A percentile compares a stretch with the other conserved stretches of the same genome.
Evolutionary conservation across 1,140 invertebrate genomes (phyloP).

Genomic region (Panagrolaimus sp.): DNA sequence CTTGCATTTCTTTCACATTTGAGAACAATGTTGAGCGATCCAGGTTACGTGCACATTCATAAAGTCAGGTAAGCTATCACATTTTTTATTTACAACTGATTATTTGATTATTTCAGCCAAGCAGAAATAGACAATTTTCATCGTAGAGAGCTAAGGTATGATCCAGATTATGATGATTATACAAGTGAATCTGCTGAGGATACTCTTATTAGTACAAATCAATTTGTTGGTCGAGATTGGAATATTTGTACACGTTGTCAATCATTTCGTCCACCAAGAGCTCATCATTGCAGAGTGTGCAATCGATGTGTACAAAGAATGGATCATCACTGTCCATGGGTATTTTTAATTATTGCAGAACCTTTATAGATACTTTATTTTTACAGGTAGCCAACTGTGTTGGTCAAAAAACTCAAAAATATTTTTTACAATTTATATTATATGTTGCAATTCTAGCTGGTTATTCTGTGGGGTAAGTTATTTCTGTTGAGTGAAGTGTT

Average conservation of each 20-base stretch:
- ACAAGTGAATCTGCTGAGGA: constrained; percentile 24
- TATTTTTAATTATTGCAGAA: constrained; percentile 1
- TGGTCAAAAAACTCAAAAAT: constrained; percentile 85
- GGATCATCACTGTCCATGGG: constrained; percentile 14
- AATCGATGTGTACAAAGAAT: constrained; percentile 65
- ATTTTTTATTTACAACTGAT: not conserved
- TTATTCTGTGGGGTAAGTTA: constrained; percentile 45
- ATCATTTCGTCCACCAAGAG: constrained; percentile 74
- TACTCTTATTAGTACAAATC: not conserved
- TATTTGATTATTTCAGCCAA: not conserved
- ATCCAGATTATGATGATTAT: constrained; percentile 23
- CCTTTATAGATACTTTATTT: constrained; percentile 3
- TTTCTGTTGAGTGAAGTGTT: constrained; percentile 21
- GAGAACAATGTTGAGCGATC: constrained; percentile 79
- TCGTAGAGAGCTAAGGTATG: not conserved
- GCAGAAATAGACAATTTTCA: constrained; percentile 1
- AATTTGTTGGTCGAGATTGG: constrained; percentile 67
- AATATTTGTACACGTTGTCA: constrained; percentile 77
- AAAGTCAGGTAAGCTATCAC: constrained; percentile 60
- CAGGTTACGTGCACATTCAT: constrained; percentile 78
- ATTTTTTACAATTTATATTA: constrained; percentile 82
- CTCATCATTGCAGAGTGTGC: constrained; percentile 83
- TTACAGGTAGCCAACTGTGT: constrained; percentile 87
- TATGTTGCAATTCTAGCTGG: constrained; percentile 61
- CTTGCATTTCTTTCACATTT: constrained; percentile 72